These are phyloP conservation scores for Drosophila tropicalis DNA, from an alignment of 1,140 invertebrate genomes.

Conservation along the genomic window DNA sequence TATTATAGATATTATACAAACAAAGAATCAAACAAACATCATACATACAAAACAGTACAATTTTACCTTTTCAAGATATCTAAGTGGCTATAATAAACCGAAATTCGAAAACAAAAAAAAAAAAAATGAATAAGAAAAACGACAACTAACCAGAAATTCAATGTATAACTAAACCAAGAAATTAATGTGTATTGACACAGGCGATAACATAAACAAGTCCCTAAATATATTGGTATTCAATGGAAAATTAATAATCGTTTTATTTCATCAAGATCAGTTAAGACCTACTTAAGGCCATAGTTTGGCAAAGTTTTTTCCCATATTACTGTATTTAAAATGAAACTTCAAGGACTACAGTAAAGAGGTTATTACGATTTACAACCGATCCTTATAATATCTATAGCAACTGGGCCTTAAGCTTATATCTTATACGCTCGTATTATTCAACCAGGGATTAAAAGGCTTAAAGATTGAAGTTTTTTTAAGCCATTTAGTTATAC, in stretches of 20 bases:
- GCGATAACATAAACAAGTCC: slow-evolving; percentile 62
- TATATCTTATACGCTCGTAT: too few species aligned
- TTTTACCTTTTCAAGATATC: slow-evolving; percentile 78
- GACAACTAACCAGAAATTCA: slow-evolving; percentile 56
- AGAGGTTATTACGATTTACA: too few species aligned
- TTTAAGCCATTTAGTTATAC: too few species aligned
- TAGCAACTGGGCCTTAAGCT: too few species aligned
- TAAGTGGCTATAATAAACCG: slow-evolving; percentile 73
- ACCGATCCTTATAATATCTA: too few species aligned
- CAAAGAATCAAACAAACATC: slow-evolving; percentile 48
- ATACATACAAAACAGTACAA: slow-evolving; percentile 52
- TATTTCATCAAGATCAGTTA: not conserved
- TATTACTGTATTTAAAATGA: too few species aligned
- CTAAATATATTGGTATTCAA: slow-evolving; percentile 80
- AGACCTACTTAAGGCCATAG: not conserved
- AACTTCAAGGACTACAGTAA: too few species aligned
- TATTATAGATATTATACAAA: not conserved
- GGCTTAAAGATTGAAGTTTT: too few species aligned
- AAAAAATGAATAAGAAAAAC: not conserved
- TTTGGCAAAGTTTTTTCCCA: too few species aligned
- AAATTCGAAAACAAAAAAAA: slow-evolving; percentile 20
- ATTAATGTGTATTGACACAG: slow-evolving; percentile 29
- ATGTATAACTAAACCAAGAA: slow-evolving; percentile 39
- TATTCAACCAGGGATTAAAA: too few species aligned
- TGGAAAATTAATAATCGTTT: slow-evolving; percentile 37